Evolutionary conservation across 2,888 invertebrate genomes (phyloP), one percentile per base, ranked within the genome.

Genomic region (Plutella xylostella): DNA sequence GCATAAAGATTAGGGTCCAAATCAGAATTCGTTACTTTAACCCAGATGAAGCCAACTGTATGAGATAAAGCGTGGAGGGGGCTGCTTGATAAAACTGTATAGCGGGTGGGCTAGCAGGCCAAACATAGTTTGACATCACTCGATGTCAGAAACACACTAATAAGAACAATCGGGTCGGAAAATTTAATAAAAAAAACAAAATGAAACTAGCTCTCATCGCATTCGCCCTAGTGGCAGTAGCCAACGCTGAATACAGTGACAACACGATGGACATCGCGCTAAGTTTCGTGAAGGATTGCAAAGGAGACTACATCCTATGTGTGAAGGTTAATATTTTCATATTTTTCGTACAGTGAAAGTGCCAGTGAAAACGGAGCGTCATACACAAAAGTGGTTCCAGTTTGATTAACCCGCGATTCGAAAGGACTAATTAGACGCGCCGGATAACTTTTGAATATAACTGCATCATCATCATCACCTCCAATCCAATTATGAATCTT

Each of bases 231-330:
- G 75, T 76, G 55, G 77, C 77, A 31, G 65, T 77, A 42, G 78
- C 68, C 38, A 63, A 67, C 3, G 78, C 79, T 1, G 77, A 85
- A 35, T 75, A 76, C 44, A 70, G 77, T 57, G 85, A 88, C 51
- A 87, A 85, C 31, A 77, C 80, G 35, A 68, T 91, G 63, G 87
- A 87, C 54, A 87, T 87, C 34, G 90, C 90, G 9, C 77, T 91
- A 48, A 86, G 85, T 63, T 88, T 91, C 68, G 80, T 92, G 51
- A 87, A 90, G 78, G 89, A 89, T 61, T 92, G 92, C 72, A 83
- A 86, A 56, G 88, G 87, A 59, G 89, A 90, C 57, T 85, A 91
- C 71, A 77, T 87, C 51, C 66, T 89, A 58, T 92, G 92, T 82
- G 84, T 92, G 60, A 92, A 92, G 88, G 92, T 92, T 61, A 82